A percentile compares a stretch with the other conserved stretches of the same genome.
These are phyloP conservation scores for Parnassius mnemosyne DNA, from an alignment of 2,888 invertebrate genomes.

Conservation along the genomic window DNA sequence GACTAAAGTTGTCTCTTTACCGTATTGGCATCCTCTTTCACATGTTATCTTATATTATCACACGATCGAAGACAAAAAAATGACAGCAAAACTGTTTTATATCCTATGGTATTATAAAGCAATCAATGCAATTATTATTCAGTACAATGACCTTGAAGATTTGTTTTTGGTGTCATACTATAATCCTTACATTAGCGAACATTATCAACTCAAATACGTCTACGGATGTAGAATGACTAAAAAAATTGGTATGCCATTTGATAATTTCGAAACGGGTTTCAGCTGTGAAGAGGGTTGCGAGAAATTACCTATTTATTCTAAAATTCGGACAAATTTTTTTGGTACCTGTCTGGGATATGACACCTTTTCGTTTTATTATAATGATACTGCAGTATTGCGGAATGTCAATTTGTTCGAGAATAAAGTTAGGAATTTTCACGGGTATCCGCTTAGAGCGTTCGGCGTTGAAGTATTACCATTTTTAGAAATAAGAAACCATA, in stretches of 20 bases:
- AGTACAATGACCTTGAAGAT: conserved; percentile 43
- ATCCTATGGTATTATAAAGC: conserved; percentile 58
- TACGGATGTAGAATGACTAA: conserved; percentile 57
- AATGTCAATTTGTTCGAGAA: conserved; percentile 49
- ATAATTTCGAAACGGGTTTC: conserved; percentile 46
- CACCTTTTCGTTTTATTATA: conserved; percentile 40
- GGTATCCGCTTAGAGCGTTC: conserved; percentile 49
- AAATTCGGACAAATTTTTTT: conserved; percentile 45
- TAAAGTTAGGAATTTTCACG: conserved; percentile 55
- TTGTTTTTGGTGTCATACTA: conserved; percentile 43
- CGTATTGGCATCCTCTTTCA: conserved; percentile 60
- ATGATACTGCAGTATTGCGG: conserved; percentile 30
- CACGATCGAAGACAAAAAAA: conserved; percentile 32
- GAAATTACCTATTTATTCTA: conserved; percentile 51
- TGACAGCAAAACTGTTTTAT: conserved; percentile 53
- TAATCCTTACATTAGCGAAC: conserved; percentile 50
- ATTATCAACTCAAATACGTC: conserved; percentile 39
- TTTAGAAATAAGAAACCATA: conserved; percentile 40
- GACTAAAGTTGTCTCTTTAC: conserved; percentile 39
- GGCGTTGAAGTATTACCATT: conserved; percentile 53
- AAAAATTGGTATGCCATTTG: conserved; percentile 49
- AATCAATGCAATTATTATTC: conserved; percentile 50
- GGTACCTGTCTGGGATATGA: conserved; percentile 62
- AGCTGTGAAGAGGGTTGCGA: conserved; percentile 52
- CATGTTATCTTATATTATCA: conserved; percentile 55